These are phyloP conservation scores for Microtus montanus DNA, from an alignment of 2,113 vertebrate genomes.

Conservation along the genomic window DNA sequence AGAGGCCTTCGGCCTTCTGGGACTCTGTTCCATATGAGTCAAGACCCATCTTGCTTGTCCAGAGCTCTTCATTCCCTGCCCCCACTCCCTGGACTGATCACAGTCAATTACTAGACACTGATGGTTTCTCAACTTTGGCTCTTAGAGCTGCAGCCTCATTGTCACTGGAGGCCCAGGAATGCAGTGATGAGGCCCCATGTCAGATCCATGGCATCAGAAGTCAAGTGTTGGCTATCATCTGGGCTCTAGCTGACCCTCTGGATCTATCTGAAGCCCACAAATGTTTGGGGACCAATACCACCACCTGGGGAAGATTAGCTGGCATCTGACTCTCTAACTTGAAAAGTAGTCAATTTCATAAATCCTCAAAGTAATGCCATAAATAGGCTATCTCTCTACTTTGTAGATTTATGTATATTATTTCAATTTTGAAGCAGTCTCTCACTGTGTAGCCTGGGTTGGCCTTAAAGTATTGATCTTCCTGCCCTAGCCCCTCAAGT, in stretches of 20 bases:
- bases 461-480: neutral
- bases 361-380: neutral
- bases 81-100: neutral
- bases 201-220: neutral
- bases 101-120: neutral
- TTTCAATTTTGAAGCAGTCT: neutral
- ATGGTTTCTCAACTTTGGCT: neutral
- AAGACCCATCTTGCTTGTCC: neutral
- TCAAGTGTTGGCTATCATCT: accelerated
- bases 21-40: neutral
- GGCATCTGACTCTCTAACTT: neutral
- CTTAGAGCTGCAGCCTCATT: neutral
- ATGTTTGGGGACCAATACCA: neutral
- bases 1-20: neutral
- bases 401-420: neutral
- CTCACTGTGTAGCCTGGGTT: neutral
- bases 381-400: neutral
- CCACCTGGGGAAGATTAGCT: neutral
- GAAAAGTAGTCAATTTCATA: neutral
- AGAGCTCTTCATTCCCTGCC: neutral
- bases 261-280: neutral
- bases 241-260: neutral
- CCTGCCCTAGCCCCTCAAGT: neutral
- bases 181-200: neutral
- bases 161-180: neutral